phyloP scores from a whole-genome alignment of 2,888 invertebrate genomes.

The Carabus problematicus region DNA sequence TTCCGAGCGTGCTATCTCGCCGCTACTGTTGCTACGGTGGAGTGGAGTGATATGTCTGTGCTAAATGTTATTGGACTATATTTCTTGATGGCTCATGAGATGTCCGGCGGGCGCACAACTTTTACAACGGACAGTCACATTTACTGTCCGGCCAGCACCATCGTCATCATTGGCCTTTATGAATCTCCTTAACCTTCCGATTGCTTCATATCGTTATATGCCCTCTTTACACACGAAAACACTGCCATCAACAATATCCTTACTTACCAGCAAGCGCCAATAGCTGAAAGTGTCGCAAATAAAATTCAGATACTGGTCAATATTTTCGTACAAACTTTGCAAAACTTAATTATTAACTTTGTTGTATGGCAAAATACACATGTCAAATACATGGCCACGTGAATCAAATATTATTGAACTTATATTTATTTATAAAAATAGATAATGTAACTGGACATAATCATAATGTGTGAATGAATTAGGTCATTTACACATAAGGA shows the following conservation, averaged over 20 bases:
- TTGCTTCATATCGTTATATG: constrained; percentile 4
- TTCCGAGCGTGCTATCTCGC: background rate
- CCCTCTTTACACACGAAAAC: constrained; percentile 1
- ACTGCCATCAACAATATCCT: background rate
- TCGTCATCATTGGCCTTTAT: constrained; percentile 28
- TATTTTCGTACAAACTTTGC: no score
- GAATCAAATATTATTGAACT: no score
- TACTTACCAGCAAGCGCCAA: no score
- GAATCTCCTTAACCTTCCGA: constrained; percentile 24
- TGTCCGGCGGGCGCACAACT: constrained; percentile 1
- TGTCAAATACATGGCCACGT: no score
- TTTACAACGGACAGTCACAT: constrained; percentile 4
- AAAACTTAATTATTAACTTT: no score
- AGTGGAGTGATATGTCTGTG: background rate
- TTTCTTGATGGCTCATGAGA: constrained; percentile 10
- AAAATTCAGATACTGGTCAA: no score
- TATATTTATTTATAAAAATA: no score
- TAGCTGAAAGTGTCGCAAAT: no score
- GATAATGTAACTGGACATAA: background rate
- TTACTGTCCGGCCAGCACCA: constrained; percentile 1
- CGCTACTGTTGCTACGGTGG: background rate
- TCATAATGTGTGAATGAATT: background rate
- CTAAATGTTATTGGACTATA: constrained; percentile 21
- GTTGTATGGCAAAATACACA: no score
- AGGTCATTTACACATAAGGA: background rate